phyloP scores from a whole-genome alignment of 2,888 invertebrate genomes.

The Lagria hirta region DNA sequence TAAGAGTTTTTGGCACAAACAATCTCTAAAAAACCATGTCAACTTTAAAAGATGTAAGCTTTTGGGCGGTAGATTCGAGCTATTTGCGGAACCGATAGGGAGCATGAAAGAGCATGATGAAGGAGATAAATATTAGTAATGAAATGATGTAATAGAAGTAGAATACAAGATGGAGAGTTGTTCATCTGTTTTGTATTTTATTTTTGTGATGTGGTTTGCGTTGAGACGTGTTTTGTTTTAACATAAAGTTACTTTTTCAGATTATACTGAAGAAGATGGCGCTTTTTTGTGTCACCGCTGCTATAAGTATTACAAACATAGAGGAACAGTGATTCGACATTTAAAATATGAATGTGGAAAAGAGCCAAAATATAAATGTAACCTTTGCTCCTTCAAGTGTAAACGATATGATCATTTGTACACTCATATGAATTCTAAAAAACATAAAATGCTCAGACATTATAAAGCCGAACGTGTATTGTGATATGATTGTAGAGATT shows the following conservation, averaged over 20 bases:
- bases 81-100: too few relatives aligned
- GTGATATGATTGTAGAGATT: too few relatives aligned
- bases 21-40: slow-evolving; percentile 33
- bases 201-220: background rate
- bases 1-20: slow-evolving; percentile 34
- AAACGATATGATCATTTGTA: slow-evolving; percentile 64
- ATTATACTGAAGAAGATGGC: slow-evolving; percentile 9
- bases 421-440: slow-evolving; percentile 43
- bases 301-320: slow-evolving; percentile 35
- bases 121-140: slow-evolving; percentile 13
- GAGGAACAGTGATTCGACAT: slow-evolving; percentile 59
- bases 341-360: slow-evolving; percentile 72
- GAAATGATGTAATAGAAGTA: background rate
- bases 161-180: too few relatives aligned
- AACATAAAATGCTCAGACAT: slow-evolving; percentile 29
- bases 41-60: slow-evolving; percentile 29
- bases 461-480: too few relatives aligned
- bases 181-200: background rate
- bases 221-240: slow-evolving; percentile 4
- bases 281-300: slow-evolving; percentile 6
- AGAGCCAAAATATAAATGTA: slow-evolving; percentile 68
- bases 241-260: slow-evolving; percentile 9
- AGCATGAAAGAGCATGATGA: too few relatives aligned
- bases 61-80: slow-evolving; percentile 35
- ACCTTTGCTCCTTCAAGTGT: slow-evolving; percentile 62